Evolutionary conservation across 30 jellyfish, hydroid and myxozoan species (phyloP), one percentile per base, ranked within the genome.

Genomic region (Hydractinia symbiolongicarpus): DNA sequence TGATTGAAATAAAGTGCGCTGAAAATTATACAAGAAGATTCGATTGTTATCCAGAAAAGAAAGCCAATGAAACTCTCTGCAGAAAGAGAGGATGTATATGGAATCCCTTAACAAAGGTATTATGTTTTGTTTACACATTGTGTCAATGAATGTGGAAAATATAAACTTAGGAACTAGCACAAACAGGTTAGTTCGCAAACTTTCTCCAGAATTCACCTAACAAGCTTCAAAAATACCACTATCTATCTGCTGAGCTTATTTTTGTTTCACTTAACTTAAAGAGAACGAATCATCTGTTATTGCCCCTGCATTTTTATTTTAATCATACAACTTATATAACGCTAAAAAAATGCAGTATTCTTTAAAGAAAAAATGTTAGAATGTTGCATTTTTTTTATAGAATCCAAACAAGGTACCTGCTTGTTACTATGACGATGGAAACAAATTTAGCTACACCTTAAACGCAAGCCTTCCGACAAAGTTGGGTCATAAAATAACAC

Each of bases 21-120:
- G 14, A 8, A 7, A 53, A 13, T 44, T 88, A 86, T 50, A 21
- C 61, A 4, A 76, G 66, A 15, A 82, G 88, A 8, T 72, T 86
- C 53, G 86, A 86, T 58, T 86, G 95, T 79, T 86, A 19, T 53
- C 89, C 95, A 6, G 95, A 79, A 52, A 81, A 76, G 21, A 15
- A 61, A 54, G 77, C 85, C 7, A 79, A 86, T 8, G 82, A 73
- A 40, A 78, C 82, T 4, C 54, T 76, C 55, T 86, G 95, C 77
- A 69, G 8, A 67, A 72, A 21, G 13, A 60, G 86, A 54, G 68
- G 61, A 8, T 86, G 95, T 72, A 19, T 70, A 8, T 86, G 89
- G 89, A 76, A 44, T 5, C 81, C 81, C 15, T 61, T n/a, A 55
- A 77, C 85, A 15, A 50, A 66, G 7, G 86, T 77, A 30, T 30